Evolutionary conservation across 2,888 invertebrate genomes (phyloP), one percentile per base, ranked within the genome.

Genomic region (Capitulum mitella): DNA sequence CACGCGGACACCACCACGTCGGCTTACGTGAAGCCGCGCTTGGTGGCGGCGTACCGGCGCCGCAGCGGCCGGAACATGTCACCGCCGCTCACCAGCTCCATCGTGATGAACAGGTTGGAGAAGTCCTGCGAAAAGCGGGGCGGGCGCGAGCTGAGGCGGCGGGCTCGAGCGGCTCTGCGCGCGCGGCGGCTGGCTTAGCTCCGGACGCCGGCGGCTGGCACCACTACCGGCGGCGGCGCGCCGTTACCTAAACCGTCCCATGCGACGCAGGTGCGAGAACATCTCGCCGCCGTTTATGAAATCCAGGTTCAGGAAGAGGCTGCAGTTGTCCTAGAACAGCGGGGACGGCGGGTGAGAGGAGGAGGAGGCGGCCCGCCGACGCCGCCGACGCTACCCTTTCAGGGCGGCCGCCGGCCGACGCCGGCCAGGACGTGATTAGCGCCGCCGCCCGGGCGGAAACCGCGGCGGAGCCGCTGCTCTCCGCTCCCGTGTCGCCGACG

Each of bases 261-360:
- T 97, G 88, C 98, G 95, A 83, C 99, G 92, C 84, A 99, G 89
- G 88, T 99, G 98, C 80, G 98, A 98, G 89, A 99, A 99, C 98
- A 99, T 99, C 89, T 99, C 99, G 82, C 98, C 99, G 34, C 99
- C 99, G 77, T 97, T 97, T 82, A 99, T 98, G 87, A 98, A 99
- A 88, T 99, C 99, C 86, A 99, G 90, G 84, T 99, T 97, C 98
- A 99, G 99, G 88, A 99, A 99, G 84, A 99, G 90, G 89, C 99
- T 98, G 83, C 98, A 97, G 90, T 98, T 98, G 89, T 99, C 98
- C 89, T 89, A 85, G 29, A 58, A 58, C 19, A 3, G 34, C 64
- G 19, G 64, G n/a, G 29, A 6, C 26, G 40, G 37, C 40, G 70
- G 58, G 58, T 58, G 29, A 81, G 81, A 82, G 54, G 54, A 78